phyloP scores from a whole-genome alignment of 2,113 vertebrate genomes.

The Mus musculus region DNA sequence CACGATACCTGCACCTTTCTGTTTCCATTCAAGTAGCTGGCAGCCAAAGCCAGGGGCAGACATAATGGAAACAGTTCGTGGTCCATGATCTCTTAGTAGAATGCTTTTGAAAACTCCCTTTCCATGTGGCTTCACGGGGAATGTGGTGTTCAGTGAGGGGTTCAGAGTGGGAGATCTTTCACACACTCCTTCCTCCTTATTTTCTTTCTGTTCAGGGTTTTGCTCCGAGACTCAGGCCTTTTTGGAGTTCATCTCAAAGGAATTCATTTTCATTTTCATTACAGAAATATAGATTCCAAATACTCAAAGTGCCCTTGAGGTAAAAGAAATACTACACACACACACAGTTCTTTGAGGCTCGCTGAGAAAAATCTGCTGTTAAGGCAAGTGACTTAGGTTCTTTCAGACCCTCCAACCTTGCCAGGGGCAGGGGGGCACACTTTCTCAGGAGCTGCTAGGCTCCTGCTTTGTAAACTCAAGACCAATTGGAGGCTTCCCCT shows the following conservation, averaged over 20 bases:
- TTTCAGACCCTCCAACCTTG: constrained; percentile 48
- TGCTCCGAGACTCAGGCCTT: constrained; percentile 45
- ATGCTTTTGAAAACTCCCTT: background rate
- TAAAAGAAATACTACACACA: constrained; percentile 60
- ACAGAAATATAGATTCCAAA: constrained; percentile 66
- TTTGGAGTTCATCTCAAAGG: constrained; percentile 66
- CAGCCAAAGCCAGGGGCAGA: constrained; percentile 38
- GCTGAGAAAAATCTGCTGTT: constrained; percentile 43
- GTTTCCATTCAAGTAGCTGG: constrained; percentile 38
- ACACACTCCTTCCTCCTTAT: constrained; percentile 4
- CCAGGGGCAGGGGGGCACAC: constrained; percentile 52
- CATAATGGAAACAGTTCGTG: background rate
- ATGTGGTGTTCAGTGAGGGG: constrained; percentile 24
- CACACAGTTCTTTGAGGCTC: constrained; percentile 19
- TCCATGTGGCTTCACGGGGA: constrained; percentile 41
- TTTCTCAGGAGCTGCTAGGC: constrained; percentile 1
- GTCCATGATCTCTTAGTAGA: constrained; percentile 36
- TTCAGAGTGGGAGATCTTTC: background rate
- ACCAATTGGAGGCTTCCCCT: background rate
- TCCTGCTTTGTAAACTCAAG: constrained; percentile 10
- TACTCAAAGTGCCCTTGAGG: constrained; percentile 65
- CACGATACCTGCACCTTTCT: background rate
- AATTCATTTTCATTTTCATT: constrained; percentile 70
- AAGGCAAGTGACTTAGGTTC: constrained; percentile 52
- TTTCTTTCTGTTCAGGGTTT: constrained; percentile 59